Evolutionary conservation across 2,113 vertebrate species (phyloP).

Genomic region (Neogobius melanostomus): DNA sequence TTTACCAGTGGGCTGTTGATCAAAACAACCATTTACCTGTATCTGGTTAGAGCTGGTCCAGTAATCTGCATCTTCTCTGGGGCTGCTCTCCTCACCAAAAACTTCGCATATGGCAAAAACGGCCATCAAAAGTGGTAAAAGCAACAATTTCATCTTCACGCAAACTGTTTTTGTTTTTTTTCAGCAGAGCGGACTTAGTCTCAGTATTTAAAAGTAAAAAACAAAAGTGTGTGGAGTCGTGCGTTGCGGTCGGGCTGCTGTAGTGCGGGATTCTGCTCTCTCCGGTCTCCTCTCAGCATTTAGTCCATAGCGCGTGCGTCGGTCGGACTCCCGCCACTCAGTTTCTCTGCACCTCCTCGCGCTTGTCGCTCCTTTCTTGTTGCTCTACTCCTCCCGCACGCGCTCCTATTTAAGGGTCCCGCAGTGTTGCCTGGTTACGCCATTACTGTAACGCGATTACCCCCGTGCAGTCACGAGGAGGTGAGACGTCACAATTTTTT

Average conservation of each 20-base stretch:
- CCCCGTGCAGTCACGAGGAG: neutral
- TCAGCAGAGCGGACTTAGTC: neutral
- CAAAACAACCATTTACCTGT: conserved; percentile 74
- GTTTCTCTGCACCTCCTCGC: conserved; percentile 27
- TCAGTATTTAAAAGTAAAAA: neutral
- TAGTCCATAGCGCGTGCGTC: conserved; percentile 61
- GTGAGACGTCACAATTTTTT: neutral
- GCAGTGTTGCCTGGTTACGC: conserved; percentile 60
- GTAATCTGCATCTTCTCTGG: conserved; percentile 82
- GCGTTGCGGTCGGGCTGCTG: neutral
- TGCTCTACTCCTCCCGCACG: conserved; percentile 33
- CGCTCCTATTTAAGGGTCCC: conserved; percentile 73
- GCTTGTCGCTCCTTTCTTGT: conserved; percentile 17
- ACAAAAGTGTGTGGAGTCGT: neutral
- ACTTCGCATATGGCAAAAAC: conserved; percentile 80
- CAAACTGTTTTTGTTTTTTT: no score
- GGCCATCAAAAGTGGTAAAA: conserved; percentile 80
- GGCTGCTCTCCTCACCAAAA: conserved; percentile 79
- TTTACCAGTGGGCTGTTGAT: neutral
- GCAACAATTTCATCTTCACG: conserved; percentile 81
- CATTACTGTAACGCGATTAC: conserved; percentile 14
- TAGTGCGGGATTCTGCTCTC: conserved; percentile 11
- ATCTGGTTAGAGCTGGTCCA: conserved; percentile 82
- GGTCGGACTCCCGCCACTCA: conserved; percentile 1
- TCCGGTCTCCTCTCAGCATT: conserved; percentile 19